These are phyloP conservation scores for Tiliqua scincoides DNA, from an alignment of 2,113 vertebrate genomes.

Conservation along the genomic window DNA sequence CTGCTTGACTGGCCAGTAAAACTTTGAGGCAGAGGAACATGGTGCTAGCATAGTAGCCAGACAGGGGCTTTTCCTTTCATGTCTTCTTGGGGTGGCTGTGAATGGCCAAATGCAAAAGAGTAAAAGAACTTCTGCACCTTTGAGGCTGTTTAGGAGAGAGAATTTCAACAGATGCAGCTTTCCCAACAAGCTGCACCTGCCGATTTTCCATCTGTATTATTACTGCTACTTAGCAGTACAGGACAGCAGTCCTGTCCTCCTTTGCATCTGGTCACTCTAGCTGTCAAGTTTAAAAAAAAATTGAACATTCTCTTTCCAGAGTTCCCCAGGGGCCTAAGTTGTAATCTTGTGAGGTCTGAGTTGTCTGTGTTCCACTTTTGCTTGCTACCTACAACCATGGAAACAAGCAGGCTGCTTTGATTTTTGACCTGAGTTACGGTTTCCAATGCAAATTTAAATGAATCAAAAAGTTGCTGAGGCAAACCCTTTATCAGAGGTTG, in stretches of 20 bases:
- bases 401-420: neutral
- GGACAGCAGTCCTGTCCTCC: neutral
- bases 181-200: neutral
- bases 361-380: neutral
- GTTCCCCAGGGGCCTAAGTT: neutral
- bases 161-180: neutral
- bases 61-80: neutral
- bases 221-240: too few relatives aligned
- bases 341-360: neutral
- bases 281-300: neutral
- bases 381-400: neutral
- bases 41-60: neutral
- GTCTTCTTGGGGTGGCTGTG: neutral
- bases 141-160: neutral
- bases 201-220: neutral
- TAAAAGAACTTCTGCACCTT: neutral
- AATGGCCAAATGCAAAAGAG: neutral
- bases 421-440: neutral
- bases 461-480: slow-evolving; percentile 6
- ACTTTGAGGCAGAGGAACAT: neutral
- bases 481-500: slow-evolving; percentile 3
- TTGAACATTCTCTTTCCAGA: neutral
- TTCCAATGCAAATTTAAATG: slow-evolving; percentile 13
- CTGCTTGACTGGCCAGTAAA: neutral
- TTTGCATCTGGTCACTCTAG: neutral